phyloP scores from a whole-genome alignment of 2,888 invertebrate genomes.

The Eledone cirrhosa region DNA sequence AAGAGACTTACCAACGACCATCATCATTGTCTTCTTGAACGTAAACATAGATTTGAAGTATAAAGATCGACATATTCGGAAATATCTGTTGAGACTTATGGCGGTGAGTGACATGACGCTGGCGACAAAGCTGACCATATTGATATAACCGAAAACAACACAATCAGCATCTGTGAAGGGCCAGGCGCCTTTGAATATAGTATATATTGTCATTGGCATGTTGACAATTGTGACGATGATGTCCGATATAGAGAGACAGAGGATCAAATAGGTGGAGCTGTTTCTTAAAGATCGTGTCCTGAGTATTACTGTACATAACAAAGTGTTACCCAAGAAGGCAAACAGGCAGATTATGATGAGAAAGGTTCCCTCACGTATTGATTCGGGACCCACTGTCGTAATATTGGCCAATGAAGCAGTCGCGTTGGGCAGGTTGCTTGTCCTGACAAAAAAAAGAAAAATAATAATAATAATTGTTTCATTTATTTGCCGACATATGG shows the following conservation, averaged over 20 bases:
- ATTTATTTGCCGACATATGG: too few relatives aligned
- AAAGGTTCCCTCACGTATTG: slow-evolving; percentile 37
- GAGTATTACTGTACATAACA: slow-evolving; percentile 51
- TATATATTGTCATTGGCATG: slow-evolving; percentile 54
- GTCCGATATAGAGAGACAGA: slow-evolving; percentile 54
- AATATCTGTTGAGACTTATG: slow-evolving; percentile 61
- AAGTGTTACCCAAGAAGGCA: slow-evolving; percentile 47
- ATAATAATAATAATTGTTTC: too few relatives aligned
- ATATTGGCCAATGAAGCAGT: too few relatives aligned
- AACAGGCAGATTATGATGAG: slow-evolving; percentile 41
- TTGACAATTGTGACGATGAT: slow-evolving; percentile 54
- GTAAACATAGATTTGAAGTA: slow-evolving; percentile 22
- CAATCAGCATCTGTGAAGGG: slow-evolving; percentile 43
- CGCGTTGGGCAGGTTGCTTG: too few relatives aligned
- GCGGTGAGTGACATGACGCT: slow-evolving; percentile 61
- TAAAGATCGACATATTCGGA: slow-evolving; percentile 52
- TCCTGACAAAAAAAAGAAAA: too few relatives aligned
- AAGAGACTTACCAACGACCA: background rate
- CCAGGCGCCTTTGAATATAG: slow-evolving; percentile 45
- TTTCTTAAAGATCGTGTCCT: slow-evolving; percentile 41
- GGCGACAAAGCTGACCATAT: slow-evolving; percentile 59
- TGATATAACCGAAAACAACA: slow-evolving; percentile 49
- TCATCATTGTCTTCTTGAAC: background rate
- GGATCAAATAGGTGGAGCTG: slow-evolving; percentile 48
- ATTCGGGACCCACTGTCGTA: too few relatives aligned